phyloP scores from a whole-genome alignment of 2,113 vertebrate species.

The Trogon melanurus region DNA sequence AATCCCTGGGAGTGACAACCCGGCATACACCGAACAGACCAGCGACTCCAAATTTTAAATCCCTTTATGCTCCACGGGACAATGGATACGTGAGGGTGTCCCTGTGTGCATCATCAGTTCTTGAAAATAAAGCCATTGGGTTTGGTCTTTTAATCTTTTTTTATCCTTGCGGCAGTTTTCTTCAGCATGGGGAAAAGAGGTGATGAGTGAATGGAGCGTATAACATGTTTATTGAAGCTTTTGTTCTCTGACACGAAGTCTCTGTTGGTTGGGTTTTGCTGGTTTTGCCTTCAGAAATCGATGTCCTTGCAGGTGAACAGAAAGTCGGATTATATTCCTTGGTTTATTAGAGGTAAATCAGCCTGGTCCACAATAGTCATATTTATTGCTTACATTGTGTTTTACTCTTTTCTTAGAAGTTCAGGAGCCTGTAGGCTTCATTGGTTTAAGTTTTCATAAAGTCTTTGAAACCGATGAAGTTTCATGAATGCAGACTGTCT shows the following conservation, averaged over 20 bases:
- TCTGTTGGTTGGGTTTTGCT: neutral
- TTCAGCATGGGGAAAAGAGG: neutral
- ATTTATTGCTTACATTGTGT: neutral
- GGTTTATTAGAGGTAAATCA: neutral
- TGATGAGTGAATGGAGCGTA: neutral
- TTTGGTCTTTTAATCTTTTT: neutral
- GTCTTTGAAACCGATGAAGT: neutral
- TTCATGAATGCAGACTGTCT: neutral
- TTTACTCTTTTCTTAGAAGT: neutral
- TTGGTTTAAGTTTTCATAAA: neutral
- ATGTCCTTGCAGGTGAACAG: neutral
- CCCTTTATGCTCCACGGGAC: neutral
- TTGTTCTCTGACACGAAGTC: neutral
- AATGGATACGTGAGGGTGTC: neutral
- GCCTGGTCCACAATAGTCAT: neutral
- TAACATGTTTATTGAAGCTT: neutral
- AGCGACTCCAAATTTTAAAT: fast-evolving
- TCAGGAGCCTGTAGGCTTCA: neutral
- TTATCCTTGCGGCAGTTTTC: neutral
- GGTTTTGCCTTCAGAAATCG: neutral
- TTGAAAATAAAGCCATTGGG: neutral
- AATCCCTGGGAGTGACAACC: neutral
- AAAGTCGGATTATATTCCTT: neutral
- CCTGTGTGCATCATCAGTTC: neutral
- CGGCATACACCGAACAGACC: neutral